A percentile compares a stretch with the other conserved stretches of the same genome.
Conservation (phyloP, 2,888 invertebrate genomes). For the Cistogaster globosa region DNA sequence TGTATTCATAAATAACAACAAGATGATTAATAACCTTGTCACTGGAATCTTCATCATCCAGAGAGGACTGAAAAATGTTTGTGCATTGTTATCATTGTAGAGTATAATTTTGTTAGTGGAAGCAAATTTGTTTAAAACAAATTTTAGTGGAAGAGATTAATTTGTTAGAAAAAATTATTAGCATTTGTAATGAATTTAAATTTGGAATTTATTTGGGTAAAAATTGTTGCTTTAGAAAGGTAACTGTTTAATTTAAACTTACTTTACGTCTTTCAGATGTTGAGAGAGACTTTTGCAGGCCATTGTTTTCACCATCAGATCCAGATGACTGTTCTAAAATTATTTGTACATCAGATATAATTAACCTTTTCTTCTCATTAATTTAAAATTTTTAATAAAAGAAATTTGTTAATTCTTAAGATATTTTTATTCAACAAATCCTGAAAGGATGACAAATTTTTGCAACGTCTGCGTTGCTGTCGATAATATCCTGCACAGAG, state of each 20-base stretch:
- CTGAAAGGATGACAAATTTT: no score
- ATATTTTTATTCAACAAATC: no score
- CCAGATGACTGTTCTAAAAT: slow-evolving; percentile 74
- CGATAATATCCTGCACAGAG: no score
- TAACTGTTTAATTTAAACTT: slow-evolving; percentile 56
- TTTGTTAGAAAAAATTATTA: slow-evolving; percentile 60
- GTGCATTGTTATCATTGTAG: slow-evolving; percentile 70
- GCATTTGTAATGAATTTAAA: slow-evolving; percentile 22
- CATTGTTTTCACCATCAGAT: slow-evolving; percentile 84
- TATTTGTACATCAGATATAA: slow-evolving; percentile 13
- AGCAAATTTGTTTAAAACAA: slow-evolving; percentile 10
- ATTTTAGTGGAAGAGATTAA: slow-evolving; percentile 48
- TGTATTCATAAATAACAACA: not conserved
- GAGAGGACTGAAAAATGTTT: slow-evolving; percentile 77
- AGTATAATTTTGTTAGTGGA: slow-evolving; percentile 72
- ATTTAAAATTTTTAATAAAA: no score
- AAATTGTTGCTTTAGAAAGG: slow-evolving; percentile 6
- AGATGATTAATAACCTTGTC: slow-evolving; percentile 80
- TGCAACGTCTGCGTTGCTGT: no score
- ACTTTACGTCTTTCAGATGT: slow-evolving; percentile 91
- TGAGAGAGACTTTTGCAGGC: slow-evolving; percentile 88
- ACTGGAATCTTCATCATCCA: slow-evolving; percentile 82
- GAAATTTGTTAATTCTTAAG: no score
- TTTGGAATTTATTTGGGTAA: slow-evolving; percentile 14
- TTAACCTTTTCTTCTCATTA: no score